Percentiles rank a stretch among this genome's conserved stretches.
Conservation (phyloP, 2,888 invertebrate species). For the Meteorus colon region DNA sequence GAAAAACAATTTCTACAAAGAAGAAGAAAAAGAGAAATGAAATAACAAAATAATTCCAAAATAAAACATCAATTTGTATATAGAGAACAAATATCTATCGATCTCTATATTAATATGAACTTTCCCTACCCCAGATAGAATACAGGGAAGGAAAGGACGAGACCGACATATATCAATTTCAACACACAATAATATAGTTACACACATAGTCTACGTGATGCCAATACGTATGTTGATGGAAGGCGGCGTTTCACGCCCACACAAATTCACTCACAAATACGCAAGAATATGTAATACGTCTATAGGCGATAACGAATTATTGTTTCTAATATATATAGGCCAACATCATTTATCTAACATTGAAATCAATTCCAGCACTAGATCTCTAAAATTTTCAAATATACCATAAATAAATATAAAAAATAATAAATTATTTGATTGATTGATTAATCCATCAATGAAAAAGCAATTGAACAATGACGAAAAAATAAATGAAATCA, state of each 20-base stretch:
- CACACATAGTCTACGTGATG: constrained; percentile 25
- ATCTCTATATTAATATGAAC: not conserved
- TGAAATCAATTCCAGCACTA: constrained; percentile 11
- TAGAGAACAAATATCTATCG: constrained; percentile 22
- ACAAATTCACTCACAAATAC: not conserved
- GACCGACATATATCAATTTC: not conserved
- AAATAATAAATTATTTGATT: not conserved
- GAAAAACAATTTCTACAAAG: not conserved
- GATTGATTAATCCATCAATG: too few relatives aligned
- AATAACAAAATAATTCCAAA: not conserved
- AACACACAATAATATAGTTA: constrained; percentile 26
- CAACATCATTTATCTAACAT: constrained; percentile 21
- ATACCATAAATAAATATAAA: not conserved
- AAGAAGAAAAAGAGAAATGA: not conserved
- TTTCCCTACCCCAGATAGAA: not conserved
- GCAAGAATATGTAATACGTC: constrained; percentile 1
- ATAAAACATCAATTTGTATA: not conserved
- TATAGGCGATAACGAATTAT: constrained; percentile 6
- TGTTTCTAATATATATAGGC: constrained; percentile 5
- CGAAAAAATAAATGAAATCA: too few relatives aligned
- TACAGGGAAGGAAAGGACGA: constrained; percentile 24
- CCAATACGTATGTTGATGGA: constrained; percentile 7
- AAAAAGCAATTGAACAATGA: too few relatives aligned
- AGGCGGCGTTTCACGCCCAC: not conserved
- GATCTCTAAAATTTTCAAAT: not conserved